Evolutionary conservation across 2,888 invertebrate species (phyloP), one percentile per base, ranked within the genome.

Genomic region (Boloria selene): DNA sequence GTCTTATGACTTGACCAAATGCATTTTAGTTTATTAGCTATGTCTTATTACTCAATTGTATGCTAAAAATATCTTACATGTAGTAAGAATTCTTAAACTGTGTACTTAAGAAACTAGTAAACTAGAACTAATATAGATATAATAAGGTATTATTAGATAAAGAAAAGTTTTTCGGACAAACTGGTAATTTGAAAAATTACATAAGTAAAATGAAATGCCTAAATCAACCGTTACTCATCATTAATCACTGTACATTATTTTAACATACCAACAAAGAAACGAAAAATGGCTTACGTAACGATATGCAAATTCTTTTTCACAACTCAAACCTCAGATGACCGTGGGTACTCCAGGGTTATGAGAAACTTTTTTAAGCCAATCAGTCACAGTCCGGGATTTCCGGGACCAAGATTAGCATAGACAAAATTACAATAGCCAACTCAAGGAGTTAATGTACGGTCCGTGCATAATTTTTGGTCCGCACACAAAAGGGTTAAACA

Each of bases 401-500:
- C 79, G 80, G 79, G 69, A 50, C 75, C 74, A 70, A 70, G 78
- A 90, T 90, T 89, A 84, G 81, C 88, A 88, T 88, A 88, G 79
- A 85, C 86, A 82, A 86, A 85, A 85, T 87, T 78, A 91, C 91
- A 90, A 90, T 84, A 79, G 80, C 72, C 68, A 74, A 74, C 82
- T 81, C 79, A 83, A 86, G 85, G 82, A 87, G 82, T 87, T 90
- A 89, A 90, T 89, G 86, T 82, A 81, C 81, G 77, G 76, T 76
- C 82, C 83, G 79, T 84, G 86, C 79, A 88, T 87, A 90, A 88
- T 87, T 86, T 82, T 75, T 76, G 75, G 72, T 74, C 70, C 68
- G 68, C 70, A 69, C 77, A 86, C 86, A 86, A 89, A 83, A 83
- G 90, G 87, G 84, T 85, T 87, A 91, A 85, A 90, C 90, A 91